Percentiles rank a stretch among this genome's conserved stretches.
phyloP scores from a whole-genome alignment of 2,113 vertebrate species.

The Speoplatyrhinus poulsoni region DNA sequence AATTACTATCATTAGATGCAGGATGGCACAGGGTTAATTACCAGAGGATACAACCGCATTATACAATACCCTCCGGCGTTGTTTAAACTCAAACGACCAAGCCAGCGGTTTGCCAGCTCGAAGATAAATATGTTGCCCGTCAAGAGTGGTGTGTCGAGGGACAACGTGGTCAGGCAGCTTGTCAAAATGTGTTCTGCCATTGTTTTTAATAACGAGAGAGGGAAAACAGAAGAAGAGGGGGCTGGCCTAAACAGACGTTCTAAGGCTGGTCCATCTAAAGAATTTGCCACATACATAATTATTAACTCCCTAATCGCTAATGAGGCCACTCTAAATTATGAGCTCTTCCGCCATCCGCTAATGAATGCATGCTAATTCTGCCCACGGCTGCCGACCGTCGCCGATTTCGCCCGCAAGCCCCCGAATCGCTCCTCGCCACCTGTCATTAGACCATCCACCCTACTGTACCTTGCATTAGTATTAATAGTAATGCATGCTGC shows the following conservation, averaged over 20 bases:
- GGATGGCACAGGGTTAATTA: background rate
- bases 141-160: background rate
- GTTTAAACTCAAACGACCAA: background rate
- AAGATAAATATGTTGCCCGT: background rate
- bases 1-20: constrained; percentile 8
- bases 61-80: background rate
- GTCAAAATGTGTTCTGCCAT: constrained; percentile 8
- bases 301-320: constrained; percentile 70
- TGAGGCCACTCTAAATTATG: constrained; percentile 70
- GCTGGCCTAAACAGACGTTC: constrained; percentile 25
- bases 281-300: constrained; percentile 47
- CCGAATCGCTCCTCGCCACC: constrained; percentile 42
- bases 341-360: constrained; percentile 63
- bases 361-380: constrained; percentile 66
- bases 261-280: constrained; percentile 63
- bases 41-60: background rate
- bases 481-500: background rate
- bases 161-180: constrained; percentile 26
- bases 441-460: constrained; percentile 31
- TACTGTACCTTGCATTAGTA: background rate
- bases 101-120: background rate
- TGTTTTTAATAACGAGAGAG: constrained; percentile 33
- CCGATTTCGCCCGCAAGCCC: constrained; percentile 6
- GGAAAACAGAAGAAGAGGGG: constrained; percentile 19
- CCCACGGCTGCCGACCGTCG: constrained; percentile 36